A percentile compares a stretch with the other conserved stretches of the same genome.
Conservation (phyloP, 2,888 invertebrate species). For the Pyralis farinalis region DNA sequence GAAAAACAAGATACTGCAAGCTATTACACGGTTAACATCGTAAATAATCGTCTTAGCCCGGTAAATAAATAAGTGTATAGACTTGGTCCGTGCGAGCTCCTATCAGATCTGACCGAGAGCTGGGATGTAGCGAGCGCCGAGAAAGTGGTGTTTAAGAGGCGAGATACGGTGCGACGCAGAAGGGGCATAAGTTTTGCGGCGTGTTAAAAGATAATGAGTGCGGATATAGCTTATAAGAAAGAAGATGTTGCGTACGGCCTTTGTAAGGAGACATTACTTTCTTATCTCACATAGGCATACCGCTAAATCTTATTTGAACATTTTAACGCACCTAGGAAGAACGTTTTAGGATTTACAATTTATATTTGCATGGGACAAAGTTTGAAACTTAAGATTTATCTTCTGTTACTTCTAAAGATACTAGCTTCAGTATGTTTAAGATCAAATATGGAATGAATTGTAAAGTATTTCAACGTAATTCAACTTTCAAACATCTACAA, state of each 20-base stretch:
- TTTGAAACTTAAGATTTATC: constrained; percentile 67
- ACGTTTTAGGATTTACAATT: constrained; percentile 56
- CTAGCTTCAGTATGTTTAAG: constrained; percentile 46
- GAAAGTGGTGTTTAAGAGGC: constrained; percentile 70
- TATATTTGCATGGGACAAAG: constrained; percentile 54
- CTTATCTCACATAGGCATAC: constrained; percentile 53
- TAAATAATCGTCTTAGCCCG: constrained; percentile 71
- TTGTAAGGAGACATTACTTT: constrained; percentile 58
- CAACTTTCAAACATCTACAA: constrained; percentile 39
- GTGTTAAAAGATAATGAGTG: constrained; percentile 74
- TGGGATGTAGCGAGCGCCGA: constrained; percentile 56
- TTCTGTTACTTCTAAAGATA: constrained; percentile 45
- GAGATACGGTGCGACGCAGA: constrained; percentile 63
- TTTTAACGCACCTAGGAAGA: constrained; percentile 57
- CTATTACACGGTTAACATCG: constrained; percentile 70
- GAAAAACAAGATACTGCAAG: constrained; percentile 65
- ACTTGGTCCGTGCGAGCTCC: constrained; percentile 49
- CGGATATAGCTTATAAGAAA: constrained; percentile 61
- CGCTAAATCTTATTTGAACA: constrained; percentile 48
- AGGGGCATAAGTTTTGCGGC: constrained; percentile 66
- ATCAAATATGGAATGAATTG: constrained; percentile 45
- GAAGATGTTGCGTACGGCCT: constrained; percentile 57
- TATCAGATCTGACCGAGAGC: constrained; percentile 71
- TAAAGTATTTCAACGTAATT: constrained; percentile 46
- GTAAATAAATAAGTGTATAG: constrained; percentile 76